Base-by-base conservation (phyloP, 2,888 invertebrate genomes). In the Zele albiditarsus region DNA sequence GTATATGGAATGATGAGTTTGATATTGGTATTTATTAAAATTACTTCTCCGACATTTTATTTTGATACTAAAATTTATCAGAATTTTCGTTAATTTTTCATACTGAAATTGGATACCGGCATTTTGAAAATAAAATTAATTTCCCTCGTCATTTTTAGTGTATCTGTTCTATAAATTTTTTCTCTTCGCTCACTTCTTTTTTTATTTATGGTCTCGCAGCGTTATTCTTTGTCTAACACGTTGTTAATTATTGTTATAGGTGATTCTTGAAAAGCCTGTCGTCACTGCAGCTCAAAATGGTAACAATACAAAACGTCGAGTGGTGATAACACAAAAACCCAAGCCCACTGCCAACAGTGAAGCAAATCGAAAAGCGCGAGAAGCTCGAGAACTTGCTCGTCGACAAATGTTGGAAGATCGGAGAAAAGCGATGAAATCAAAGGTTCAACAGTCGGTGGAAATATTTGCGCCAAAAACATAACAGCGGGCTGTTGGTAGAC, bases 351-450 rank as follows among this genome's bases (percentile, higher is more conserved):
- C 83, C 1, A 85, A 84, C 73, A 90, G 89, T 79, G 90, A 91
- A 82, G 90, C 90, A 6, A 90, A 89, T 81, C 86, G 89, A 33
- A 89, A 87, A 80, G 88, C 92, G 78, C 90, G 94, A 1, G 95
- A 94, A 85, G 92, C 93, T 0, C 82, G 89, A 6, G 92, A 92
- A 80, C 91, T 91, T 80, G 95, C 95, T 58, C 91, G 97, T 78
- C 94, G 94, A 82, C 94, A 95, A 82, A 92, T 97, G 92, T 89
- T 97, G 80, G 96, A 96, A 83, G 95, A 92, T 85, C 93, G 91
- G 88, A 92, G 95, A 86, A 91, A 91, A 79, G 93, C 91, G 10
- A 92, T 93, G 91, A 75, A 71, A 60, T 68, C 71, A 28, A 58
- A 75, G 62, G 31, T 27, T 53, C 38, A 71, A 60, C 71, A 67